Base-by-base conservation (phyloP, 2,888 invertebrate species). In the Clunio marinus region DNA sequence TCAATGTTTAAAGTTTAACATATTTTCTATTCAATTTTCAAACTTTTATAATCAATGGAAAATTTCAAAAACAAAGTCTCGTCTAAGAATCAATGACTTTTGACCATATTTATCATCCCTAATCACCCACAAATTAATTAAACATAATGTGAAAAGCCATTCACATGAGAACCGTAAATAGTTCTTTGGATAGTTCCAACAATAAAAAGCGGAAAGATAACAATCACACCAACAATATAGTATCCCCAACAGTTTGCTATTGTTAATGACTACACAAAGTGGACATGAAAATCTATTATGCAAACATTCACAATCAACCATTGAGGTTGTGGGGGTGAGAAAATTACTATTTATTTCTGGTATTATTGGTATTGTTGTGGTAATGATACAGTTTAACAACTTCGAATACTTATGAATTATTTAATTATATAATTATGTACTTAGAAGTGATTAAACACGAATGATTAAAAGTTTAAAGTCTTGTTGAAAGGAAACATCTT, bases 201-300 rank as follows among this genome's bases (percentile, higher is more conserved):
- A 62, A 62, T 62, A 20, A 46, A 59, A 24, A 37, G n/a, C 60
- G 35, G 35, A 63, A 62, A 63, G 63, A 63, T 63, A 63, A 63
- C 63, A 63, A 63, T 63, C 63, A 46, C 2, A 8, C 2, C 7
- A 17, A 22, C 51, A 32, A 32, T 32, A 32, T 17, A 59, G 32
- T 22, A 27, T 63, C 62, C 63, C 63, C 41, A 63, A 22, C 60
- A 60, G 22, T 35, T 59, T 32, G 7, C 51, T 20, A 63, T 63
- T 63, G 63, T 63, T 63, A 63, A 63, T 46, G 63, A 63, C 63
- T 10, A 32, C 63, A 45, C 45, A 63, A 63, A 63, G 63, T 63
- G 63, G 63, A 63, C 63, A 63, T 45, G 63, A 63, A 63, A 63
- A 63, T 63, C 63, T 63, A 63, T 63, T 63, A 63, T 10, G 45